Conservation (phyloP, 2,113 vertebrate species). For the Lipotes vexillifer region DNA sequence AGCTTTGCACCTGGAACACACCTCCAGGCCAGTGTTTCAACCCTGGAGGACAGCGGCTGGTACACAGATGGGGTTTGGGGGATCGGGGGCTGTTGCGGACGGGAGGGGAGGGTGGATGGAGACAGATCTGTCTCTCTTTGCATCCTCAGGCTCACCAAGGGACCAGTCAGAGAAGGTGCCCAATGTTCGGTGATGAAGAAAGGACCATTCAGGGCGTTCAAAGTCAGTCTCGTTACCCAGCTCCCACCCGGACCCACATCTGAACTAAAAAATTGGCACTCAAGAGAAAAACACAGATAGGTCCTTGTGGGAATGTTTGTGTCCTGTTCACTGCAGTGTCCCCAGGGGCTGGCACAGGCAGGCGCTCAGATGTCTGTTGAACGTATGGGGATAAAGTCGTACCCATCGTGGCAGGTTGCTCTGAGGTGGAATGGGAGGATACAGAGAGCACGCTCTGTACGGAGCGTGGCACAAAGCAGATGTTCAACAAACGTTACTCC, state of each 20-base stretch:
- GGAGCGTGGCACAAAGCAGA: accelerated
- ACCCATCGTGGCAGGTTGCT: accelerated
- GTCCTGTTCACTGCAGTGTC: accelerated
- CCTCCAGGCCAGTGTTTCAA: too few species aligned
- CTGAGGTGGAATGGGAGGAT: background rate
- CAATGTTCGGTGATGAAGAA: background rate
- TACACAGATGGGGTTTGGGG: accelerated
- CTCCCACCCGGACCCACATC: background rate
- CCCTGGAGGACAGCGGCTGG: accelerated
- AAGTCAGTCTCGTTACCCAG: background rate
- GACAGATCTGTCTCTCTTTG: background rate
- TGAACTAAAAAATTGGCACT: background rate
- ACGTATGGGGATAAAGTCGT: accelerated
- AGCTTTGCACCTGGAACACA: too few species aligned
- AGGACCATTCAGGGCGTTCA: accelerated
- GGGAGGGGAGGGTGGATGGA: background rate
- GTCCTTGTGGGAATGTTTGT: accelerated
- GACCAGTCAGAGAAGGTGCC: background rate
- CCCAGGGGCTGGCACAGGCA: background rate
- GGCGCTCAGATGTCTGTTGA: accelerated
- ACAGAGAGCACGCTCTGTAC: accelerated
- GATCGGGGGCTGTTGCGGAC: too few species aligned
- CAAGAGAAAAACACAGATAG: background rate
- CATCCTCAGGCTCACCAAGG: background rate
- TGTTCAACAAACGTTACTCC: accelerated